Base-by-base conservation (phyloP, 2,888 invertebrate species). In the Amphimallon solstitiale region DNA sequence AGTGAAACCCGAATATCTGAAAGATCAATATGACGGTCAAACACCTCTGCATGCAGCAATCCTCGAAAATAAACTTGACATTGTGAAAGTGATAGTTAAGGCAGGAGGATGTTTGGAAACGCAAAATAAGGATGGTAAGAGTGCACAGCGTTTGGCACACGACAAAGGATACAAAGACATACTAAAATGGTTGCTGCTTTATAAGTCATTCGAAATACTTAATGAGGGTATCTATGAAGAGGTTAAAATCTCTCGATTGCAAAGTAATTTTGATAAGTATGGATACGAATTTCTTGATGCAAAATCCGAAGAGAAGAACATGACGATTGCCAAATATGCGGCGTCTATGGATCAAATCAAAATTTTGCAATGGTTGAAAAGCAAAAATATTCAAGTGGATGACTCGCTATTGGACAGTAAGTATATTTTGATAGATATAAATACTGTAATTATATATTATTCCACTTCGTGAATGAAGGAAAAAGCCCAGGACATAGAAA, bases 131-230 rank as follows among this genome's bases (percentile, higher is more conserved):
- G 17, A n/a, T n/a, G 29, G 56, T 3, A 34, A 59, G 2, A 59
- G 43, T 1, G 12, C 14, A 0, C 14, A 43, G 10, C 43, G 43
- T 14, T 21, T 59, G 23, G 56, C 56, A 14, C 29, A 40, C 0
- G 7, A 3, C 2, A 38, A 29, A 29, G 7, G 14, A 2, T 19
- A 59, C 7, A 59, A 59, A 15, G 21, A 34, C 1, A 43, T 59
- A n/a, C 10, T 59, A 6, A 43, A 43, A 15, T 59, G 56, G 56
- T 15, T 59, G 1, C 12, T 59, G 14, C 29, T 29, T 9, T 6
- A 40, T 9, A 59, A 59, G 15, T 43, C 56, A 1, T 59, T 59
- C 5, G 43, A 59, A 15, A 59, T 59, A 29, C 29, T 59, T 2
- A 29, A 59, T 6, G 43, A 23, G 9, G 23, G 15, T 29, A 34